phyloP scores from a whole-genome alignment of 2,888 invertebrate genomes.

The Aphodius granarius region DNA sequence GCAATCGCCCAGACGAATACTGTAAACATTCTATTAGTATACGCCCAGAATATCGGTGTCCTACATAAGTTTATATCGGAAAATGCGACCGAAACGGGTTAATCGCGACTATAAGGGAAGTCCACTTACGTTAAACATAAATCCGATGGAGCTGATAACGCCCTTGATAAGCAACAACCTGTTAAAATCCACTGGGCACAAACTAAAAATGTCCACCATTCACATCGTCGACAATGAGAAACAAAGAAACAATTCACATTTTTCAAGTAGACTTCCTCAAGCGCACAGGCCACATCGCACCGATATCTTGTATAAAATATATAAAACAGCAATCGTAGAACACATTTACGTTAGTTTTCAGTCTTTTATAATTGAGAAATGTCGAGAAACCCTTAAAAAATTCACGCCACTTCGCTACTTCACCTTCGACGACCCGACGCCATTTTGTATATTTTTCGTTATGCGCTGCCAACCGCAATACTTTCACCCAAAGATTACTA shows the following conservation, averaged over 20 bases:
- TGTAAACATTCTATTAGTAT: conserved; percentile 46
- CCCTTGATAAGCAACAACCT: conserved; percentile 15
- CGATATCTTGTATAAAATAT: conserved; percentile 13
- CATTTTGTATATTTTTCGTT: conserved; percentile 43
- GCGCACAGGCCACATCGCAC: conserved; percentile 22
- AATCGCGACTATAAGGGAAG: background rate
- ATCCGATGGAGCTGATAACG: background rate
- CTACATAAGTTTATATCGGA: conserved; percentile 44
- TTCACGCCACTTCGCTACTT: conserved; percentile 28
- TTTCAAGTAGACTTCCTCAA: conserved; percentile 45
- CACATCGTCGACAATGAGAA: conserved; percentile 44
- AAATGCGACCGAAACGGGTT: conserved; percentile 26
- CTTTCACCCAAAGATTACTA: background rate
- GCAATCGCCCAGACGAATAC: conserved; percentile 45
- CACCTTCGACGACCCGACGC: conserved; percentile 46
- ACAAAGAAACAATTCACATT: conserved; percentile 53
- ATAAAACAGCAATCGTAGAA: conserved; percentile 2
- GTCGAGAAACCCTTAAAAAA: conserved; percentile 20
- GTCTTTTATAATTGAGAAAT: conserved; percentile 20
- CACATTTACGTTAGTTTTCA: conserved; percentile 14
- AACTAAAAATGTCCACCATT: conserved; percentile 41
- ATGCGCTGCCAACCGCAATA: conserved; percentile 22
- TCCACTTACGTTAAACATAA: conserved; percentile 14
- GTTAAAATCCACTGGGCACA: conserved; percentile 24
- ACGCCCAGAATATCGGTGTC: conserved; percentile 51